Base-by-base conservation (phyloP, 2,888 invertebrate species). In the Ceramica pisi region DNA sequence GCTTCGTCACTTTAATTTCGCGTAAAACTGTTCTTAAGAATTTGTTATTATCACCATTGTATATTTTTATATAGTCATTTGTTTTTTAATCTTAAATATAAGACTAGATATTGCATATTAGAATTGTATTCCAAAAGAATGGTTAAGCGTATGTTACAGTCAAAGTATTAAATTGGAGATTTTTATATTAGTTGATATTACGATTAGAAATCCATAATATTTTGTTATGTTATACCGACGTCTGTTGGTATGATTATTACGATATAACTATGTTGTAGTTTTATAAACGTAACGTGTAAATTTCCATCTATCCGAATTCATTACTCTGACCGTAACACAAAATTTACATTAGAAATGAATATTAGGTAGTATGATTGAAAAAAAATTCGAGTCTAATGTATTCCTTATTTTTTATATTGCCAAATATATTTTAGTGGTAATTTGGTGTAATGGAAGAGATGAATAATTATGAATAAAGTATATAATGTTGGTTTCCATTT, bases 361-460 rank as follows among this genome's bases (percentile, higher is more conserved):
- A 90, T 90, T 94, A 94, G 93, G 89, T 93, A 93, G 92, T 89
- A 90, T 87, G 92, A 91, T 93, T 93, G 88, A 91, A 91, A 90
- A 90, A 93, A 92, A 92, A 78, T 48, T 93, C 92, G 90, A 93
- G 92, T 94, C 90, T 94, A 94, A 92, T 91, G 94, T 95, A 94
- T 93, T 92, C 92, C 93, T 94, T 95, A 95, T 95, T 95, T 94
- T 95, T 95, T 95, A 94, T 94, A 95, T 95, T 94, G 95, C 95
- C 95, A 95, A 95, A 95, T 95, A 94, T 95, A 94, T 94, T 94
- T 90, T 94, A 94, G 94, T 90, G 91, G 93, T 95, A 94, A 93
- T 92, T 92, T 87, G 90, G 92, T 92, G 91, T 93, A 92, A 91
- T 89, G 90, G 90, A 93, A 90, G 92, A 93, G 92, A 90, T 87